Evolutionary conservation across 2,888 invertebrate species (phyloP), one percentile per base, ranked within the genome.

Genomic region (Ectropis crepuscularia): DNA sequence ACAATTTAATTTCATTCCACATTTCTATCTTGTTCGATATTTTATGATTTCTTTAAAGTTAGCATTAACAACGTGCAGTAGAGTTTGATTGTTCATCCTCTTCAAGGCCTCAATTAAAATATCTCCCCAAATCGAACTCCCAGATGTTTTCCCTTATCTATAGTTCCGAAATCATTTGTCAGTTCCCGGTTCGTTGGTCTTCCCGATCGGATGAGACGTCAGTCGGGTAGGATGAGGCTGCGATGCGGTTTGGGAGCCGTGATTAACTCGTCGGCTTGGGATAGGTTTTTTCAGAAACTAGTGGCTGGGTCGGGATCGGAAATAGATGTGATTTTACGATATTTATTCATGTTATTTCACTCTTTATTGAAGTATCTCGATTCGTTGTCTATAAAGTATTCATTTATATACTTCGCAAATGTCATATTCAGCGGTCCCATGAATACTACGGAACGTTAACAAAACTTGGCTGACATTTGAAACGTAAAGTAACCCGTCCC

Each of bases 401-500:
- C 37, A 41, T 28, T 28, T 41, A n/a, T 48, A 6, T 39, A 46
- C 8, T 38, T 38, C 12, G 28, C 10, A n/a, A 41, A 41, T 41
- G 41, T 28, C 51, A 28, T 41, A 41, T 28, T 46, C 12, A 41
- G 47, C n/a, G 28, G 28, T 39, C 47, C 43, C 53, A 41, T 55
- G 55, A 47, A 55, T 42, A 12, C 43, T 39, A 43, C 36, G 37
- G 43, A 51, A 57, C 48, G 38, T 61, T 63, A 59, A 61, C 61
- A 55, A 69, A 72, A 68, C 65, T 61, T 60, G 55, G 59, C 64
- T 68, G 66, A 67, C 66, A 62, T 63, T 70, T 60, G 50, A 51
- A 63, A 59, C 54, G 42, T 59, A 74, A 68, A 69, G 71, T 65
- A 69, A 63, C 63, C 63, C 53, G 54, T 59, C 60, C 64, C 67